These are phyloP conservation scores for Rugalucina vietnamica DNA, from an alignment of 2,888 invertebrate genomes.

Conservation along the genomic window DNA sequence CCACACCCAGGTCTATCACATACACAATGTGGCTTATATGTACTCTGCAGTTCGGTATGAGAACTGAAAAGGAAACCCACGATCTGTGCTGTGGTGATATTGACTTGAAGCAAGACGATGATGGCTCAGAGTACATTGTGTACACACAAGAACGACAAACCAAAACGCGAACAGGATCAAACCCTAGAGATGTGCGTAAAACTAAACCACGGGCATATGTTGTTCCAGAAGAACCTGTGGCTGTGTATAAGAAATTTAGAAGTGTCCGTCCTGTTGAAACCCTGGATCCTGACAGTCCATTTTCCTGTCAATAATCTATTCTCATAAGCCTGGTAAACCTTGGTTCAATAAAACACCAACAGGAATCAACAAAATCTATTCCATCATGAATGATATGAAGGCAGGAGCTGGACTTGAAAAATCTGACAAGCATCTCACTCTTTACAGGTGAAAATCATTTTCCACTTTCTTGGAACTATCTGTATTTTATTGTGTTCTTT, in stretches of 20 bases:
- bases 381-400: too few relatives aligned
- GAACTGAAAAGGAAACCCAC: slow-evolving; percentile 29
- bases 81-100: slow-evolving; percentile 39
- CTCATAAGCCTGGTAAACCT: not conserved
- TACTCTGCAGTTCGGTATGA: slow-evolving; percentile 40
- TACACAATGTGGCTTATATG: slow-evolving; percentile 43
- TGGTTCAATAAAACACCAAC: not conserved
- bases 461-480: too few relatives aligned
- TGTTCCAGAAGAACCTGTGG: not conserved
- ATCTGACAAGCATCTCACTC: too few relatives aligned
- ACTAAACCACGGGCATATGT: not conserved
- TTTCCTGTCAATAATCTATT: not conserved
- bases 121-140: slow-evolving; percentile 28
- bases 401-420: too few relatives aligned
- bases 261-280: not conserved
- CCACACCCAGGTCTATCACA: slow-evolving; percentile 21
- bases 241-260: not conserved
- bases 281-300: not conserved
- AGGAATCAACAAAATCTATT: too few relatives aligned
- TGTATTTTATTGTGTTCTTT: too few relatives aligned
- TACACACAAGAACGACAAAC: slow-evolving; percentile 33
- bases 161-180: slow-evolving; percentile 41
- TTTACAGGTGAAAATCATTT: too few relatives aligned
- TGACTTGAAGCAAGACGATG: slow-evolving; percentile 37
- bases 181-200: slow-evolving; percentile 35